Base-by-base conservation (phyloP, 37 sponge, comb jelly and placozoan species). In the Crambe crambe region DNA sequence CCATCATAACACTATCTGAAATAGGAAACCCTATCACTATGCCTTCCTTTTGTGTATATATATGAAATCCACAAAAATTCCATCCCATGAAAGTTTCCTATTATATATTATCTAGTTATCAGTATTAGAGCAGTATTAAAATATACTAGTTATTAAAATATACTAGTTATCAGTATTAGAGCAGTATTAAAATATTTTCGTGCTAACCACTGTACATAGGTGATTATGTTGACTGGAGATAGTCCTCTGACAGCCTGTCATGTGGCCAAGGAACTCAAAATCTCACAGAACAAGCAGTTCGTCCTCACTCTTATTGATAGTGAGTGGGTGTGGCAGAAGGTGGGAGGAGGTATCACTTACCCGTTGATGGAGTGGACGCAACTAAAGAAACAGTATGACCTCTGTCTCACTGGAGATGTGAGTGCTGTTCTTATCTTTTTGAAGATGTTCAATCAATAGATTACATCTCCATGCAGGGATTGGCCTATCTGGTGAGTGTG, bases 231-330 rank as follows among this genome's bases (percentile, higher is more conserved):
- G 26, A 98, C 99, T 32, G 99, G 99, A 2, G 99, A 98, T 67
- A 98, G 88, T 66, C 96, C 99, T 10, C 78, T 96, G 70, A 98
- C 99, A 12, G 99, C 99, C 22, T 98, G 99, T 59, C 92, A 98
- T 76, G 95, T 98, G 17, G 94, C 99, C 29, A 87, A 92, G 56
- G 90, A 98, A 59, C 86, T 98, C 20, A 82, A 83, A 36, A 98
- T 98, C 15, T 39, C 87, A 6, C 75, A 66, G 39, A 85, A 75
- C 42, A 68, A 83, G 54, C 17, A 75, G 0, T 41, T 95, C 8
- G 72, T 95, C 3, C 81, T 95, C n/a, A 79, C 79, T 17, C 37
- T 69, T 12, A 31, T 76, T 18, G 67, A 42, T 36, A 84, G 73
- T 17, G 80, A 67, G 58, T 96, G 94, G 94, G 58, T 20, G 10